phyloP scores from a whole-genome alignment of 2,888 invertebrate genomes.

The Dyspetes luteomarginatus region DNA sequence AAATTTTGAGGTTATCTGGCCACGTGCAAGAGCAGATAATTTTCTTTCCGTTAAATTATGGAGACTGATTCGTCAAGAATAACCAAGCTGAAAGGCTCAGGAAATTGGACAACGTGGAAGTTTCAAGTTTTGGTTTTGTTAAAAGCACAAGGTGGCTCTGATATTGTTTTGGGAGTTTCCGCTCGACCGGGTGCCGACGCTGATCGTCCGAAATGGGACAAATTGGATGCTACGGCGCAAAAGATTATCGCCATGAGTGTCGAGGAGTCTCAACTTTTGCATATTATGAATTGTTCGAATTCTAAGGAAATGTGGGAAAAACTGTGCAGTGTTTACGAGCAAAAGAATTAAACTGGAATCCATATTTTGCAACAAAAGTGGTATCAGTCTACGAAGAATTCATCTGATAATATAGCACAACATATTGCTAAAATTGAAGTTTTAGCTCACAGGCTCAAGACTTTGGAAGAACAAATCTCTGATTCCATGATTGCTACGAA shows the following conservation, averaged over 20 bases:
- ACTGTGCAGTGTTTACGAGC: conserved; percentile 70
- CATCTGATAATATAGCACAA: conserved; percentile 61
- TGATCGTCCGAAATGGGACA: background rate
- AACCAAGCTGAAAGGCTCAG: conserved; percentile 6
- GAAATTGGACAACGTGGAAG: conserved; percentile 7
- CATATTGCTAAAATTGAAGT: conserved; percentile 68
- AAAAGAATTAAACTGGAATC: conserved; percentile 68
- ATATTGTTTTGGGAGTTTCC: background rate
- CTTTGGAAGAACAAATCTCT: conserved; percentile 55
- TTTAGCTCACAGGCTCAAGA: conserved; percentile 56
- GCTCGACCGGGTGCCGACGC: background rate
- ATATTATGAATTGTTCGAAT: conserved; percentile 70
- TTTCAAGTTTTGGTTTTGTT: conserved; percentile 7
- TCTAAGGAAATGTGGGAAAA: conserved; percentile 73
- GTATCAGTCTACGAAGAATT: conserved; percentile 55
- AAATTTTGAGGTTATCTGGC: conserved; percentile 15
- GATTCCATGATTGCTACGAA: conserved; percentile 65
- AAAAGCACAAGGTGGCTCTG: background rate
- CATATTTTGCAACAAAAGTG: conserved; percentile 67
- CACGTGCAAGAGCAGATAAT: conserved; percentile 13
- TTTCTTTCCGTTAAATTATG: background rate
- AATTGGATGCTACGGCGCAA: conserved; percentile 1
- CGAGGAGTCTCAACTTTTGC: conserved; percentile 37
- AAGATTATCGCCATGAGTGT: conserved; percentile 55
- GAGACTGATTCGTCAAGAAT: background rate